A percentile compares a stretch with the other conserved stretches of the same genome.
phyloP scores from a whole-genome alignment of 2,888 invertebrate species.

The Acronicta psi region DNA sequence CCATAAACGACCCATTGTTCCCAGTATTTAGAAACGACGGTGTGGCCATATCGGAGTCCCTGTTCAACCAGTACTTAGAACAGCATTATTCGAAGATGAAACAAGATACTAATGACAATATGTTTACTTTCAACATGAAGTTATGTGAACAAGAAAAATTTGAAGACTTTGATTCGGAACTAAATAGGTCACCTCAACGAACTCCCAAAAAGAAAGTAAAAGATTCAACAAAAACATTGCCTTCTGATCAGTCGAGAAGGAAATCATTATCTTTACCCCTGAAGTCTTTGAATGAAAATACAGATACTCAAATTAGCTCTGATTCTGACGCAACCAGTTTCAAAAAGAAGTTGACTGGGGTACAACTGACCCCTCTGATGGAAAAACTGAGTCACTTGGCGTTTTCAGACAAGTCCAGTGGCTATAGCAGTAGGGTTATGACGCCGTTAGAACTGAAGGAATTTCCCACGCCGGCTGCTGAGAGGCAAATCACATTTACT shows the following conservation, averaged over 20 bases:
- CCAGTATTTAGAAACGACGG: conserved; percentile 94
- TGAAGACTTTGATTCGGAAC: conserved; percentile 85
- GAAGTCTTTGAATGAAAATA: conserved; percentile 90
- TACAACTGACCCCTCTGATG: conserved; percentile 94
- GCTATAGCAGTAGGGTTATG: conserved; percentile 91
- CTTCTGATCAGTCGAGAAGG: conserved; percentile 80
- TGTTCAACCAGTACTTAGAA: conserved; percentile 92
- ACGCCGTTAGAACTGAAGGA: conserved; percentile 89
- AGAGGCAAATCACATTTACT: conserved; percentile 77
- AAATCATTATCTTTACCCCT: conserved; percentile 92
- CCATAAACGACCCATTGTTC: conserved; percentile 94
- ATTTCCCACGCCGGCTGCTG: conserved; percentile 78
- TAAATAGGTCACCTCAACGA: conserved; percentile 78
- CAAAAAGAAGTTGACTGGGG: conserved; percentile 90
- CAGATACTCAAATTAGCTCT: conserved; percentile 73
- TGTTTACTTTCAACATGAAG: conserved; percentile 80
- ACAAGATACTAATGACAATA: conserved; percentile 81
- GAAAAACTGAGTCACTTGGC: conserved; percentile 94
- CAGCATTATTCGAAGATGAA: conserved; percentile 90
- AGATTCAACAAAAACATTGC: conserved; percentile 70
- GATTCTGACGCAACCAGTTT: conserved; percentile 78
- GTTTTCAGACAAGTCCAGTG: conserved; percentile 91
- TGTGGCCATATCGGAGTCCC: conserved; percentile 91
- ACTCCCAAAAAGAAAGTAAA: conserved; percentile 82
- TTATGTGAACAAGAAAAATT: conserved; percentile 80